Evolutionary conservation across 2,797 vertebrate species (phyloP).

Genomic region (Gallinago stenura): DNA sequence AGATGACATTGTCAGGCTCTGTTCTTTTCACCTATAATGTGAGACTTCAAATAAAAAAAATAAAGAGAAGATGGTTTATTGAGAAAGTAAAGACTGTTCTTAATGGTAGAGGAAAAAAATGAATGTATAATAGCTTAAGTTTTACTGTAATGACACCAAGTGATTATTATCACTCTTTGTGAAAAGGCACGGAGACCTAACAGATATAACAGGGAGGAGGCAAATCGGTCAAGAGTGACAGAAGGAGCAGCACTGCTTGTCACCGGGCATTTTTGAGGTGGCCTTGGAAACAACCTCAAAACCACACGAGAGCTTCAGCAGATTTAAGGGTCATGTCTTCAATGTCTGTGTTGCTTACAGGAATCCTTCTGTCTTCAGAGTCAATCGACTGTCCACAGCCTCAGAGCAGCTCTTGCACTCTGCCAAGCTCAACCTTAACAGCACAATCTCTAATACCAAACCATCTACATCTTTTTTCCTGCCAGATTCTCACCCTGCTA

Average conservation of each 20-base stretch:
- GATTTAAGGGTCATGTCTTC: not conserved
- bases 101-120: not conserved
- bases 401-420: not conserved
- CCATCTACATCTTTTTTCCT: rapidly evolving
- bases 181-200: not conserved
- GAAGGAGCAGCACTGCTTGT: not conserved
- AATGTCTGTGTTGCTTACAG: not conserved
- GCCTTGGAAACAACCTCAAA: not conserved
- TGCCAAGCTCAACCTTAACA: not conserved
- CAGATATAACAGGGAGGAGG: not conserved
- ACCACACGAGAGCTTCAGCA: not conserved
- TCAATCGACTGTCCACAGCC: not conserved
- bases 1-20: not conserved
- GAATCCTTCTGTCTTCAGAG: not conserved
- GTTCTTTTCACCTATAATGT: conserved; percentile 10
- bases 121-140: not conserved
- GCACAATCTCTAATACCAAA: not conserved
- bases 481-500: not conserved
- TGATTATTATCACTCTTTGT: not conserved
- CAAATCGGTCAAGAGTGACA: not conserved
- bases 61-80: not conserved
- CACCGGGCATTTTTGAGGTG: not conserved
- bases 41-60: not conserved
- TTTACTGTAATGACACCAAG: not conserved
- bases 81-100: not conserved